These are phyloP conservation scores for Sarcophaga bullata DNA, from an alignment of 1,140 invertebrate species.

Conservation along the genomic window DNA sequence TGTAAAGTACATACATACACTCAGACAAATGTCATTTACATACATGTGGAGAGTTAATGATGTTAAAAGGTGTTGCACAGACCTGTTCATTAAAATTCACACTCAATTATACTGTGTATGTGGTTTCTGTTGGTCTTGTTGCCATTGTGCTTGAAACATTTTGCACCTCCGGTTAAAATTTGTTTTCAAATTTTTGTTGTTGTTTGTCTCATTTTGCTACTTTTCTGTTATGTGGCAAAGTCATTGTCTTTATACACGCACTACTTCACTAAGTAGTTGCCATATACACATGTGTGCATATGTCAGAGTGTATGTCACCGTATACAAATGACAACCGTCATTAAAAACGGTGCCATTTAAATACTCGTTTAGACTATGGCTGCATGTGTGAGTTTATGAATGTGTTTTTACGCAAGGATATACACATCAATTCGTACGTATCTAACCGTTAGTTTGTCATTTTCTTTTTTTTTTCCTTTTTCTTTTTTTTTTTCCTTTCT, in stretches of 20 bases:
- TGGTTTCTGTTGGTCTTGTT: too few species aligned
- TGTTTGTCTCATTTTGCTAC: not conserved
- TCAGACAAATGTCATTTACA: too few species aligned
- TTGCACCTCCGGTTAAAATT: slow-evolving; percentile 4
- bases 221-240: not conserved
- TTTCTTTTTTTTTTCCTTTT: not conserved
- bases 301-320: too few species aligned
- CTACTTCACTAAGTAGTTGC: slow-evolving; percentile 12
- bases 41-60: too few species aligned
- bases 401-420: not conserved
- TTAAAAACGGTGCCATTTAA: not conserved
- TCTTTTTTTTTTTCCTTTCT: not conserved
- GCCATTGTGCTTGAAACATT: not conserved
- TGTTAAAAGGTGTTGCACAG: too few species aligned
- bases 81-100: too few species aligned
- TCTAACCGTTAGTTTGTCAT: not conserved
- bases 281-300: too few species aligned
- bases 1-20: too few species aligned
- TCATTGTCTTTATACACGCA: slow-evolving; percentile 24
- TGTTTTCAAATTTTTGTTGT: not conserved
- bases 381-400: not conserved
- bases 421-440: not conserved
- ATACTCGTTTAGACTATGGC: not conserved
- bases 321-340: not conserved
- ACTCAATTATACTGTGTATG: too few species aligned